Base-by-base conservation (phyloP, 1,140 invertebrate species). In the Danaus melanippus region DNA sequence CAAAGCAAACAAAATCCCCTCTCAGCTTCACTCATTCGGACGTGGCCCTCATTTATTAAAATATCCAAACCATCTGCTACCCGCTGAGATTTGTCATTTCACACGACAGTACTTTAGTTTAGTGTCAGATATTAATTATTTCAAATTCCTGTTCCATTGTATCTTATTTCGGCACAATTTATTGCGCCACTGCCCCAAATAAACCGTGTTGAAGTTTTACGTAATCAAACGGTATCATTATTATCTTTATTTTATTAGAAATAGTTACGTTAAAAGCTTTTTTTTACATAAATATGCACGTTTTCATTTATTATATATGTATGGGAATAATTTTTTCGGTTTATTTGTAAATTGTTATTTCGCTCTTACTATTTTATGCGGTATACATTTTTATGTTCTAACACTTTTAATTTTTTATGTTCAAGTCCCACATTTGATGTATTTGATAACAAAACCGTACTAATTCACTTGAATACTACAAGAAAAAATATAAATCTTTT, bases 61-160 rank as follows among this genome's bases (percentile, higher is more conserved):
- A 74, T 74, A 76, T 76, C 76, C 66, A 58, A 56, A 58, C 57
- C 77, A 80, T 76, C 79, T 80, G 79, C 64, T 76, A 67, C 74
- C 67, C 69, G 65, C 62, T 65, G 62, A 75, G 66, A 80, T 80
- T 77, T 79, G 72, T 82, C 68, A 76, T 75, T 75, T 32, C 57
- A 59, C 50, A 54, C 56, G 50, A 62, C 61, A 58, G 53, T 56
- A 66, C 47, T 65, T 56, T 62, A 63, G 58, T 63, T 60, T 53
- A 46, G 45, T 58, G 51, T 56, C 57, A 48, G 60, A 39, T 61
- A 64, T 64, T 57, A 60, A 64, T 64, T 60, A 46, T 55, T 51
- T 56, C 12, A 12, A 52, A 46, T 49, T 53, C 53, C 50, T 53
- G 12, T 53, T 54, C 40, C 45, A 62, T 51, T 46, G 47, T 50